phyloP scores from a whole-genome alignment of 2,888 invertebrate species.

The Nycteola revayana region DNA sequence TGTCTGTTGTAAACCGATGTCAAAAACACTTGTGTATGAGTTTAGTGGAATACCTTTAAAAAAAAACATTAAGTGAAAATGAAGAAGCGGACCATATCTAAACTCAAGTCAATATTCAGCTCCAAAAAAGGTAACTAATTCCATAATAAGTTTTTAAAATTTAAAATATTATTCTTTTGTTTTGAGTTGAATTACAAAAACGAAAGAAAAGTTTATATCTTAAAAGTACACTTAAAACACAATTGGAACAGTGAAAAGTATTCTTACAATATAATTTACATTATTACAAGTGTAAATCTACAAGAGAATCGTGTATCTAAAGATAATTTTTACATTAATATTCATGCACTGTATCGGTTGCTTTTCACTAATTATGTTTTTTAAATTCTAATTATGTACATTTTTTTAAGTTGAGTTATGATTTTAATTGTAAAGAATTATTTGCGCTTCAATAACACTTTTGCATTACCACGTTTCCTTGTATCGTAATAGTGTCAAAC shows the following conservation, averaged over 20 bases:
- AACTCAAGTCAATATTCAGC: constrained; percentile 71
- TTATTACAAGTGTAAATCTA: no score
- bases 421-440: neutral
- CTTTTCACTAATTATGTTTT: constrained; percentile 25
- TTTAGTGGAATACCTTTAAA: constrained; percentile 39
- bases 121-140: constrained; percentile 71
- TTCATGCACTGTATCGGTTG: constrained; percentile 20
- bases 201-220: no score
- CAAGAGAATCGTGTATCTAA: no score
- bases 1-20: constrained; percentile 68
- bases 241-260: neutral
- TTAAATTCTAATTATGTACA: constrained; percentile 35
- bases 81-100: constrained; percentile 76
- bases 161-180: no score
- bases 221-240: no score
- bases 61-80: constrained; percentile 44
- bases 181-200: no score
- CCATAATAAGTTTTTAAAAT: no score
- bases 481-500: constrained; percentile 27
- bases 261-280: no score
- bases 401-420: constrained; percentile 20
- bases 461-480: neutral
- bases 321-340: constrained; percentile 22
- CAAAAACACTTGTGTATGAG: constrained; percentile 52
- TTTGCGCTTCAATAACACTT: constrained; percentile 3